A percentile compares a stretch with the other conserved stretches of the same genome.
Conservation (phyloP, 2,113 vertebrate genomes). For the Podarcis raffonei region DNA sequence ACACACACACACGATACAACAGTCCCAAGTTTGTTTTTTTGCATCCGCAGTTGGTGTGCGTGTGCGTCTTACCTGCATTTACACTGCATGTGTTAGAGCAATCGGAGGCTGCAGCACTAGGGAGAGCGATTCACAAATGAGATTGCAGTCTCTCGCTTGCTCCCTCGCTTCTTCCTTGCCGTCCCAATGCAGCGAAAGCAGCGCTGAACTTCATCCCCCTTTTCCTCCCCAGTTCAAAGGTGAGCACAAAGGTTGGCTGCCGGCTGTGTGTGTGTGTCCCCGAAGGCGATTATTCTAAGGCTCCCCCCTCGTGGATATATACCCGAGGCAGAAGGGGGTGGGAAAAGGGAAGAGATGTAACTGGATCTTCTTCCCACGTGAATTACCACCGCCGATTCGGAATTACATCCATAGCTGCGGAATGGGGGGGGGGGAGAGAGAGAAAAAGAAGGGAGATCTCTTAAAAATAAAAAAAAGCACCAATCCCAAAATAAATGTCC, state of each 20-base stretch:
- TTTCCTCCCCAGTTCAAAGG: constrained; percentile 81
- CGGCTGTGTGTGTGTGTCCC: constrained; percentile 37
- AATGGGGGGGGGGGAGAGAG: constrained; percentile 52
- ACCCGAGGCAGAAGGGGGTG: constrained; percentile 24
- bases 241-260: constrained; percentile 66
- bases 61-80: constrained; percentile 85
- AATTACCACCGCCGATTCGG: constrained; percentile 74
- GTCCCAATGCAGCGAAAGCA: constrained; percentile 84
- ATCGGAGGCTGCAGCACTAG: constrained; percentile 91
- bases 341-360: constrained; percentile 54
- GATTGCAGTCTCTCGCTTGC: constrained; percentile 88
- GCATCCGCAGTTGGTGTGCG: constrained; percentile 79
- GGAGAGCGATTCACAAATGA: constrained; percentile 93
- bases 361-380: constrained; percentile 63
- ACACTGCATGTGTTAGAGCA: constrained; percentile 87
- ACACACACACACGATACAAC: constrained; percentile 20
- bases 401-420: constrained; percentile 73
- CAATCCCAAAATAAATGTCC: constrained; percentile 11
- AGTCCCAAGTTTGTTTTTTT: constrained; percentile 79
- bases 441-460: constrained; percentile 17
- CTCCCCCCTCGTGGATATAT: constrained; percentile 51
- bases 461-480: background rate
- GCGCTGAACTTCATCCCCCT: constrained; percentile 82
- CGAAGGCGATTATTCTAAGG: constrained; percentile 43
- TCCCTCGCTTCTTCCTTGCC: constrained; percentile 57